phyloP scores from a whole-genome alignment of 2,797 vertebrate genomes.

The Eospalax fontanierii region DNA sequence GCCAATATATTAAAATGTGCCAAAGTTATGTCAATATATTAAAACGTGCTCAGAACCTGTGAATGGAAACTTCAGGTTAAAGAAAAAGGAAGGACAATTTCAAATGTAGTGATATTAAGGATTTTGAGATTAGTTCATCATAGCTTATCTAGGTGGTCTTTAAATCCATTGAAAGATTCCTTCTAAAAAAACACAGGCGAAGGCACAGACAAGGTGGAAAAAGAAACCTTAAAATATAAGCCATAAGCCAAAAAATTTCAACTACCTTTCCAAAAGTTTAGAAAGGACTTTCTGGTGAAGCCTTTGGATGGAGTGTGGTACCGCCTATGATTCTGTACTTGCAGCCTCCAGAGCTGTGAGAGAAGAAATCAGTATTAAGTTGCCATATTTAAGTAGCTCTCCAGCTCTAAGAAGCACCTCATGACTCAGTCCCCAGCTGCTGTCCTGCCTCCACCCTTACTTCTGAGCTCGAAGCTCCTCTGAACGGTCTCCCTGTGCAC shows the following conservation, averaged over 20 bases:
- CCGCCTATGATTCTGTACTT: neutral
- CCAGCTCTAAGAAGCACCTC: too few species aligned
- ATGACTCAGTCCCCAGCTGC: too few species aligned
- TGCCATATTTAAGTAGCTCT: too few species aligned
- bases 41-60: neutral
- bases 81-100: too few species aligned
- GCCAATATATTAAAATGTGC: neutral
- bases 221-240: neutral
- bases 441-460: too few species aligned
- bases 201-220: neutral
- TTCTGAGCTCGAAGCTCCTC: accelerated
- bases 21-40: too few species aligned
- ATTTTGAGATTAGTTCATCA: neutral
- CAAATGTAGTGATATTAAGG: neutral
- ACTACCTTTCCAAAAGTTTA: too few species aligned
- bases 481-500: neutral
- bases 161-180: neutral
- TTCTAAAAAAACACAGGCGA: neutral
- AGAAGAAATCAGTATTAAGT: neutral
- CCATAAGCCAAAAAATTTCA: neutral
- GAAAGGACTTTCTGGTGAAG: neutral
- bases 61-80: neutral
- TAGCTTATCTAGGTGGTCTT: neutral
- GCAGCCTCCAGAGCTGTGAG: too few species aligned
- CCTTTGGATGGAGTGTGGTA: neutral